Conservation (phyloP, 2,797 vertebrate species). For the Poeciliopsis presidionis region DNA sequence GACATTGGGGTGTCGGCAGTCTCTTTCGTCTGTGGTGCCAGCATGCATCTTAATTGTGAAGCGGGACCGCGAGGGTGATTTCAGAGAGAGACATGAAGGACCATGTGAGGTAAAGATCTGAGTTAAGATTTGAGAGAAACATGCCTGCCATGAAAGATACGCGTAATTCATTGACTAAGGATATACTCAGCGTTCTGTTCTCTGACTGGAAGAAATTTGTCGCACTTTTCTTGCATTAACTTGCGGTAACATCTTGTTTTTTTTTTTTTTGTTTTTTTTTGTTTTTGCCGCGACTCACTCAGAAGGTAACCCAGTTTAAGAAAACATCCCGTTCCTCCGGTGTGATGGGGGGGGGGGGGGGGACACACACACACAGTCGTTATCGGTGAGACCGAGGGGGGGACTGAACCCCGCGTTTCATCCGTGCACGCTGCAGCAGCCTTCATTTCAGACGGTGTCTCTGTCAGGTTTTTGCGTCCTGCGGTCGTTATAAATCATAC, state of each 20-base stretch:
- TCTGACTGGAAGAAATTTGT: constrained; percentile 23
- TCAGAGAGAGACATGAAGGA: constrained; percentile 6
- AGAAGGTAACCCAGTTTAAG: constrained; percentile 33
- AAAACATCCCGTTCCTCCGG: constrained; percentile 32
- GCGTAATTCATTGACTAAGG: background rate
- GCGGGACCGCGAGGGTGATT: constrained; percentile 20
- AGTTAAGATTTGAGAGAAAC: constrained; percentile 10
- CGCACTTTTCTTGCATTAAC: constrained; percentile 34
- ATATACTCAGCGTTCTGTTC: constrained; percentile 9
- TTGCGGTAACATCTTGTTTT: constrained; percentile 4
- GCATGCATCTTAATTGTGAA: constrained; percentile 41
- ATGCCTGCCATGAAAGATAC: background rate
- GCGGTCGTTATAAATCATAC: constrained; percentile 4
- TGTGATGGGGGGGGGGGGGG: background rate
- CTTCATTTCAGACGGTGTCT: constrained; percentile 67
- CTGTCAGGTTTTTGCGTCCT: constrained; percentile 65
- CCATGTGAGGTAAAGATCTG: constrained; percentile 53
- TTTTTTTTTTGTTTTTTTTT: too few species aligned
- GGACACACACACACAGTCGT: background rate
- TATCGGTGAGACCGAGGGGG: constrained; percentile 13
- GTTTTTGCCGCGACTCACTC: constrained; percentile 24
- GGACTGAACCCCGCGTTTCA: constrained; percentile 13
- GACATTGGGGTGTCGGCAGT: constrained; percentile 50
- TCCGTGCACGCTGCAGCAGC: constrained; percentile 39
- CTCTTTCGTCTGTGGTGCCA: constrained; percentile 9